Base-by-base conservation (phyloP, 2,888 invertebrate species). In the Orchesella flavescens region DNA sequence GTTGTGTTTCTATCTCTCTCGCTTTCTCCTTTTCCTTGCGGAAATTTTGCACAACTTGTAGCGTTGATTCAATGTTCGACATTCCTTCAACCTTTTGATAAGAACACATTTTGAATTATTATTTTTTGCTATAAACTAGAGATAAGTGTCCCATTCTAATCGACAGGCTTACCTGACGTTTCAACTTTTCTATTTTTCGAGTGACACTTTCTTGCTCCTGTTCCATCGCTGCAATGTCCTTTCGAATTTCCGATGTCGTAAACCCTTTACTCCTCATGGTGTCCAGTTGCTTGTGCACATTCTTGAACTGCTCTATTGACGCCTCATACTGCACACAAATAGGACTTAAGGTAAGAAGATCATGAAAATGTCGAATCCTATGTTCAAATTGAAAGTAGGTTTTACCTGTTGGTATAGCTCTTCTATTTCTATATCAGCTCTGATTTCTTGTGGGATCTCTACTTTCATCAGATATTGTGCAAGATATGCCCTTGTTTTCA, bases 221-320 rank as follows among this genome's bases (percentile, higher is more conserved):
- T 86, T 95, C 95, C 95, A 96, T 96, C 85, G 95, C 94, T 88
- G 94, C 93, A 73, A 96, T 93, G 89, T 97, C 97, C 87, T 94
- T 93, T 87, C 95, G 93, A 83, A 97, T 93, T 91, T 97, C 97
- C 1, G 93, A 92, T 0, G 93, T 92, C n/a, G 94, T 93, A 89
- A 94, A 93, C 43, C 93, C 92, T 69, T 86, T 87, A n/a, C 80
- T 93, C 87, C 92, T 92, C 74, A 94, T 90, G 69, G 92, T 89
- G 88, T 94, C 93, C 55, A 93, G 93, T 88, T 94, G 92, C 89
- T 94, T 94, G 90, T 96, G 96, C 0, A 93, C 92, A 23, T 93
- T 92, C 90, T 96, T 96, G 90, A 97, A 97, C 89, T 94, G 94
- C 76, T 94, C 94, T 86, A 96, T 95, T 68, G 94, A 90, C 85